Conservation (phyloP, 2,113 vertebrate species). For the Chrysemys picta region DNA sequence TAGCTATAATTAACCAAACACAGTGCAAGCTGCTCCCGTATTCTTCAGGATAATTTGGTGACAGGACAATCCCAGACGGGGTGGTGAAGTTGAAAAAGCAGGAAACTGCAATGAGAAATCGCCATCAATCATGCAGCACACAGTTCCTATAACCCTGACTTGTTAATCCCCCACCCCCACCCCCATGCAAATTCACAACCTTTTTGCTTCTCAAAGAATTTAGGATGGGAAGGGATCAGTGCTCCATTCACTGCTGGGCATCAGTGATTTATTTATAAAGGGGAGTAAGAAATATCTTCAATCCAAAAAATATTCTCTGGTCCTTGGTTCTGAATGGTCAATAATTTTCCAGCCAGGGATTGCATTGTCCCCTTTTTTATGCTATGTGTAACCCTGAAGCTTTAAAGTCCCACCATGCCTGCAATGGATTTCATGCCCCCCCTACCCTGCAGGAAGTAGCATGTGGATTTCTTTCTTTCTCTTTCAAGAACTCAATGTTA, state of each 20-base stretch:
- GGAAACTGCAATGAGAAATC: constrained; percentile 85
- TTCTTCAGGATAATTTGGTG: constrained; percentile 97
- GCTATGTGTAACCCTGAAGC: background rate
- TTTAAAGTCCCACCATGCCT: fast-evolving
- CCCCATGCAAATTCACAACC: background rate
- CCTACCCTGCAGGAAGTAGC: fast-evolving
- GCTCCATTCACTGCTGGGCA: background rate
- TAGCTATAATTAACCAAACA: constrained; percentile 96
- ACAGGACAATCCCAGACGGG: constrained; percentile 92
- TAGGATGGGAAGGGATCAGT: constrained; percentile 20
- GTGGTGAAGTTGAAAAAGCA: constrained; percentile 99
- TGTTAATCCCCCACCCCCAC: fast-evolving
- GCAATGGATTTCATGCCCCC: fast-evolving
- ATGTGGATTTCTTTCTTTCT: fast-evolving
- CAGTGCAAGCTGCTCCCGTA: constrained; percentile 98
- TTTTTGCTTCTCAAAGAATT: background rate
- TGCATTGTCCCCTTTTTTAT: background rate
- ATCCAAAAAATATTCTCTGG: background rate
- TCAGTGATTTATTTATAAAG: background rate
- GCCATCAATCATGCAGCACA: background rate
- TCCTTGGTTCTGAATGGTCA: background rate
- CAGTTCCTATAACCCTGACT: background rate
- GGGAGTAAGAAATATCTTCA: background rate
- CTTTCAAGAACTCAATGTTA: background rate
- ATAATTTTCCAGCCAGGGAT: background rate